Conservation (phyloP, 1,140 invertebrate species). For the Laupala kohalensis region DNA sequence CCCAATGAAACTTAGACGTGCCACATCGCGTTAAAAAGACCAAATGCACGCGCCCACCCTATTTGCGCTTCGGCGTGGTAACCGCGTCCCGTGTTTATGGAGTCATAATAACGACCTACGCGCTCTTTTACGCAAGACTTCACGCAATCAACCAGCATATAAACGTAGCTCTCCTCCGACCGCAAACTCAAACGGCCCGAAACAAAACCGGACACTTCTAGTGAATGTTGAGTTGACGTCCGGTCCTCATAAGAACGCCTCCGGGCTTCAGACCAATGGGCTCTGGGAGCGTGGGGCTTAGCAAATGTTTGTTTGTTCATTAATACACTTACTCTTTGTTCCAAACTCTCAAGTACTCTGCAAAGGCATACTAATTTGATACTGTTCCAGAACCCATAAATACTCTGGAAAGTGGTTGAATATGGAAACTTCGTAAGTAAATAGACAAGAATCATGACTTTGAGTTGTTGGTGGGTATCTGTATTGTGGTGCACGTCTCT, state of each 20-base stretch:
- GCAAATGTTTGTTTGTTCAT: background rate
- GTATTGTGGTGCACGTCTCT: too few relatives aligned
- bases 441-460: too few relatives aligned
- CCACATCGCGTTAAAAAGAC: background rate
- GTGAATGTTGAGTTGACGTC: background rate
- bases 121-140: background rate
- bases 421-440: too few relatives aligned
- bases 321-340: too few relatives aligned
- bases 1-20: too few relatives aligned
- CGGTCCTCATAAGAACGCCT: background rate
- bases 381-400: too few relatives aligned
- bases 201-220: too few relatives aligned
- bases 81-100: background rate
- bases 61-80: background rate
- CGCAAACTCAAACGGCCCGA: background rate
- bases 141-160: background rate
- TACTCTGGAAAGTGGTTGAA: too few relatives aligned
- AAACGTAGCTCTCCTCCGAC: background rate
- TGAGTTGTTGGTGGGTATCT: too few relatives aligned
- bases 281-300: background rate
- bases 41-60: background rate
- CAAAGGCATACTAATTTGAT: too few relatives aligned
- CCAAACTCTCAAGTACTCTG: too few relatives aligned
- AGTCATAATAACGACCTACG: background rate
- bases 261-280: background rate